phyloP scores from a whole-genome alignment of 2,113 vertebrate species.

The Eonycteris spelaea region DNA sequence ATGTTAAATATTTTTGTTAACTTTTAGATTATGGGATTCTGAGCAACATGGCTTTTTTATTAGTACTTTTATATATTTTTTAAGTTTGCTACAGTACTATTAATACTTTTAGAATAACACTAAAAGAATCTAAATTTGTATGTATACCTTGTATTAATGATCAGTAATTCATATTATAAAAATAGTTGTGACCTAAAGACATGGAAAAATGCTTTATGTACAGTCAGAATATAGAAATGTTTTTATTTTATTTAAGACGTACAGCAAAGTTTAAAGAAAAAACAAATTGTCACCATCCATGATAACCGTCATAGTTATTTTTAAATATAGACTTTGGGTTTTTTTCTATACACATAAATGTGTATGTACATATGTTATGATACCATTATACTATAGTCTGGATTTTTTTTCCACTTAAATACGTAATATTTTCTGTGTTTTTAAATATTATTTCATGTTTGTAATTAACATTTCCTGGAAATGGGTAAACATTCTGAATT shows the following conservation, averaged over 20 bases:
- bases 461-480: neutral
- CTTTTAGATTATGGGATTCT: neutral
- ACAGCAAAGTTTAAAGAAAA: neutral
- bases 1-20: slow-evolving; percentile 3
- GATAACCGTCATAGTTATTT: neutral
- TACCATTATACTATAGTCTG: neutral
- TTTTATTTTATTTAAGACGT: neutral
- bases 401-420: neutral
- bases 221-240: slow-evolving; percentile 5
- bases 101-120: neutral
- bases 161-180: neutral
- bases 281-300: neutral
- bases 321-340: neutral
- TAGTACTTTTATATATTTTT: slow-evolving; percentile 3
- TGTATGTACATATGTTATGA: neutral
- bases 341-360: neutral
- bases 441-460: neutral
- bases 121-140: neutral
- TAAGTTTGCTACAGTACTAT: neutral
- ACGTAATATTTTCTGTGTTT: neutral
- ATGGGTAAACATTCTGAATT: neutral
- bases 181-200: neutral
- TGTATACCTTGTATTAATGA: neutral
- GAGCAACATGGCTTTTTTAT: neutral
- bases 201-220: neutral